These are phyloP conservation scores for Amazonetta brasiliensis DNA, from an alignment of 2,797 vertebrate genomes.

Conservation along the genomic window DNA sequence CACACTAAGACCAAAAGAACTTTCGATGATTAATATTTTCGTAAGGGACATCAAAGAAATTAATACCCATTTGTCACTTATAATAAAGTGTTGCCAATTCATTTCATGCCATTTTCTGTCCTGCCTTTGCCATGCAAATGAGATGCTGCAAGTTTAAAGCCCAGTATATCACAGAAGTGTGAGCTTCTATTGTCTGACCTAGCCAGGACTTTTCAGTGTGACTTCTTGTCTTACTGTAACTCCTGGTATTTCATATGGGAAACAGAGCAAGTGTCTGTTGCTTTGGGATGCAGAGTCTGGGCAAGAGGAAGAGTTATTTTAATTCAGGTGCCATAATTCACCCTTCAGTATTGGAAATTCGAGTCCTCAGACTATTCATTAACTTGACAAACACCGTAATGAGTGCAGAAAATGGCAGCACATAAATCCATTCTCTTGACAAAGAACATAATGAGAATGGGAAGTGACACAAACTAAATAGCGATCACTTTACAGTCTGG, in stretches of 20 bases:
- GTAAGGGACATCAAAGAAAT: conserved; percentile 75
- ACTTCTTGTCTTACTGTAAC: not conserved
- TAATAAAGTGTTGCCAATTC: conserved; percentile 72
- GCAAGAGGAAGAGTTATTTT: conserved; percentile 47
- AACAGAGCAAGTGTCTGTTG: not conserved
- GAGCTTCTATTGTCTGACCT: conserved; percentile 1
- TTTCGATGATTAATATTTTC: conserved; percentile 79
- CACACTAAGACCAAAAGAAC: conserved; percentile 60
- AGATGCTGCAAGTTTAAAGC: conserved; percentile 49
- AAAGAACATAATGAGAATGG: conserved; percentile 77
- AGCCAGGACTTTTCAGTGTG: conserved; percentile 11
- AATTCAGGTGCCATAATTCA: conserved; percentile 70
- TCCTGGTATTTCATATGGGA: not conserved
- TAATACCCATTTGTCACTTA: conserved; percentile 78
- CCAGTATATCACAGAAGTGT: conserved; percentile 14
- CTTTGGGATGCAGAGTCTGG: not conserved
- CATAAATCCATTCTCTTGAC: conserved; percentile 78
- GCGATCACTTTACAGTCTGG: conserved; percentile 65
- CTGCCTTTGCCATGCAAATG: conserved; percentile 56
- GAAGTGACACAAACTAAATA: conserved; percentile 69
- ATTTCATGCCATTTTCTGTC: conserved; percentile 71
- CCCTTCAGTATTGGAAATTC: conserved; percentile 65
- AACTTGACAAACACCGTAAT: conserved; percentile 79
- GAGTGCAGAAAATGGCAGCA: conserved; percentile 71
- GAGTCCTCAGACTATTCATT: conserved; percentile 74